Evolutionary conservation across 1,140 invertebrate species (phyloP), one percentile per base, ranked within the genome.

Genomic region (Drosophila subpulchrella): DNA sequence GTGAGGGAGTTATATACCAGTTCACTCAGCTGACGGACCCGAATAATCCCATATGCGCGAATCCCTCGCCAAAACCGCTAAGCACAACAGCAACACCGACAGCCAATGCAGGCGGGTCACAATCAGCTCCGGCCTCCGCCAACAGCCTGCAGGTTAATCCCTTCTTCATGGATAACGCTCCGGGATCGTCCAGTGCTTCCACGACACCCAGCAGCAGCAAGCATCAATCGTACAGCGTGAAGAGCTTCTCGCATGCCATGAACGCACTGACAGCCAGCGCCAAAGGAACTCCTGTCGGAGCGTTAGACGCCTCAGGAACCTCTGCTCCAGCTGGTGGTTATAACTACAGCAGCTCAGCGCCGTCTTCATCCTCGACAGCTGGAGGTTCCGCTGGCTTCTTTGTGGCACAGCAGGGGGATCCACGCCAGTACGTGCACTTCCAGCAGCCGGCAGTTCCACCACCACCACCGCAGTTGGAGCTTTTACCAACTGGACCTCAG

Each of bases 1-100:
- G 98, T 68, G 98, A 99, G 94, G 98, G 97, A 63, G 98, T 98
- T 8, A 95, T 98, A 92, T 97, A 98, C 93, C 97, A 98, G 93
- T 95, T 98, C 44, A 95, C 96, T 76, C 95, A 96, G 89, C 93
- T 98, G 51, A 95, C 95, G 54, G 95, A 94, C 65, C 93, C 93
- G 1, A 86, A 79, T 20, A 88, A 92, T 71, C 93, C 93, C 50
- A 93, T 94, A 6, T 92, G 93, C 41, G 85, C 92, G 12, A 92
- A 90, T 59, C 86, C 92, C 10, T 88, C 90, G 11, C 91, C 88
- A 0, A 93, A 92, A 34, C 83, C 85, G 13, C 38, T 85, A 7
- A 88, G 70, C 62, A 59, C 86, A 27, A 72, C 71, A 11, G 79
- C 65, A 12, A 86, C 80, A n/a, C 70, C 77, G 10, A 84, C 83